Conservation (phyloP, 2,113 vertebrate species). For the Oreotrochilus melanogaster region DNA sequence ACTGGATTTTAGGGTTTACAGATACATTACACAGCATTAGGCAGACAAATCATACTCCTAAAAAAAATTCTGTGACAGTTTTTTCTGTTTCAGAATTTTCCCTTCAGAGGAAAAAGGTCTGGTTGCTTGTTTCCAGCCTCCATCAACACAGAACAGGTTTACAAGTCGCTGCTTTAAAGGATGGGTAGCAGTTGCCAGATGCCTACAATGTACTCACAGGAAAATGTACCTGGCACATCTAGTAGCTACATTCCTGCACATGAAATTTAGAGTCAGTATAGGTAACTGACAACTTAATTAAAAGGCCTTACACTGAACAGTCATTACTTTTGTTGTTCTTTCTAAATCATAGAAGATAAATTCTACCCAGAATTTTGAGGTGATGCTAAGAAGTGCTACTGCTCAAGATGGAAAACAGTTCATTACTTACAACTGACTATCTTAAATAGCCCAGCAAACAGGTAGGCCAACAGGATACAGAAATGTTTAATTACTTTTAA, state of each 20-base stretch:
- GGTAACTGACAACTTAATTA: not conserved
- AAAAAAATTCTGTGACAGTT: not conserved
- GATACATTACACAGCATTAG: not conserved
- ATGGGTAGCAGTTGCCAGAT: not conserved
- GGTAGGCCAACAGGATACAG: not conserved
- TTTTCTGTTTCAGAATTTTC: not conserved
- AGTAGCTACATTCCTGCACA: not conserved
- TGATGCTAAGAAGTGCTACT: not conserved
- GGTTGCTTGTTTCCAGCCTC: not conserved
- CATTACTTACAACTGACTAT: not conserved
- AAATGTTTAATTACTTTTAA: not conserved
- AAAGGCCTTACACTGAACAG: not conserved
- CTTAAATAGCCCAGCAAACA: not conserved
- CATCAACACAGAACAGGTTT: not conserved
- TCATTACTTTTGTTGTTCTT: not conserved
- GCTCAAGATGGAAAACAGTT: not conserved
- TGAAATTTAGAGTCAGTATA: not conserved
- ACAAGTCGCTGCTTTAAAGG: not conserved
- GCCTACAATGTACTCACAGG: not conserved
- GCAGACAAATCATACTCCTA: not conserved
- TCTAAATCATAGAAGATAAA: not conserved
- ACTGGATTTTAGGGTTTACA: not conserved
- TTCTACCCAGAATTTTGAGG: not conserved
- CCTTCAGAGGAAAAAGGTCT: not conserved
- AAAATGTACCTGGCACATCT: not conserved